Evolutionary conservation across 2,888 invertebrate genomes (phyloP).

Genomic region (Watsonalla cultraria): DNA sequence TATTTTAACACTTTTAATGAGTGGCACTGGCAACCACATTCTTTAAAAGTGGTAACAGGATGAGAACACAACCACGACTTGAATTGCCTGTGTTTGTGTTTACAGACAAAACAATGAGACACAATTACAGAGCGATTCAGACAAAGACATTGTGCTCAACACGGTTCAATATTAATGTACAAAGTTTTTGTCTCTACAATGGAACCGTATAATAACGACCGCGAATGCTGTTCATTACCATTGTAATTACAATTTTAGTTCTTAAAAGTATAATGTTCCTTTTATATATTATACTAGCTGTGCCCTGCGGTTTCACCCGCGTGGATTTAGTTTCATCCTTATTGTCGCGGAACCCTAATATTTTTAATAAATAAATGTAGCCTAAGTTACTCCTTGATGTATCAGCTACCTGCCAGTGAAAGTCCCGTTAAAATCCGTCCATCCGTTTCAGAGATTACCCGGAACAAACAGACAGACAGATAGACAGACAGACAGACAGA

Average conservation of each 20-base stretch:
- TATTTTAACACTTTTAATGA: too few relatives aligned
- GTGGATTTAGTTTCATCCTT: too few relatives aligned
- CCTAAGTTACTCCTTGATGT: too few relatives aligned
- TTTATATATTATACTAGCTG: too few relatives aligned
- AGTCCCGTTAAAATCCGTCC: too few relatives aligned
- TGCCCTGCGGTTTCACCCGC: too few relatives aligned
- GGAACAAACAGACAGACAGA: too few relatives aligned
- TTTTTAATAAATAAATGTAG: too few relatives aligned
- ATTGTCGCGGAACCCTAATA: too few relatives aligned
- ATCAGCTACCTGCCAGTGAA: too few relatives aligned
- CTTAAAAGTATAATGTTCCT: background rate
- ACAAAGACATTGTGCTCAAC: slow-evolving; percentile 22
- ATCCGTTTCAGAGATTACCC: too few relatives aligned
- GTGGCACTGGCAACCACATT: background rate
- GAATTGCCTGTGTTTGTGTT: slow-evolving; percentile 23
- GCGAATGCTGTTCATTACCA: background rate
- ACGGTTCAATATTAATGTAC: slow-evolving; percentile 4
- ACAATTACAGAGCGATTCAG: slow-evolving; percentile 29
- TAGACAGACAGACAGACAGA: too few relatives aligned
- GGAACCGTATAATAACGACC: background rate
- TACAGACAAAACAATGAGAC: slow-evolving; percentile 27
- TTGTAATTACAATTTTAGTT: background rate
- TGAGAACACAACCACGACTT: slow-evolving; percentile 16
- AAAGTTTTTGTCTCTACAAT: slow-evolving; percentile 1
- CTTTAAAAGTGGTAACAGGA: background rate